A percentile compares a stretch with the other conserved stretches of the same genome.
phyloP scores from a whole-genome alignment of 1,140 invertebrate species.

The Drosophila albomicans region DNA sequence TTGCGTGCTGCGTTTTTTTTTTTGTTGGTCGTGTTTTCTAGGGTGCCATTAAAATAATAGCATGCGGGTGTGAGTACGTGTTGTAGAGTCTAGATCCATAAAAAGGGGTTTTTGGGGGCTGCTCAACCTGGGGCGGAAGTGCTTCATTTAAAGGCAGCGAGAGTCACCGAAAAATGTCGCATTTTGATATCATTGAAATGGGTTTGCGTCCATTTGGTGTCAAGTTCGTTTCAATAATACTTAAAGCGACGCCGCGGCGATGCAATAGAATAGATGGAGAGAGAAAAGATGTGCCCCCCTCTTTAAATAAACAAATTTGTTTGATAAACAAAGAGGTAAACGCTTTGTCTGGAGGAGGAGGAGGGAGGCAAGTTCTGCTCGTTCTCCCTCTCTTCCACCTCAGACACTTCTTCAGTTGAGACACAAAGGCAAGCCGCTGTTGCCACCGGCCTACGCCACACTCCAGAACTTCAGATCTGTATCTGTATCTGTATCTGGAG shows the following conservation, averaged over 20 bases:
- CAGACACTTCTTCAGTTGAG: neutral
- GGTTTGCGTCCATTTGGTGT: constrained; percentile 71
- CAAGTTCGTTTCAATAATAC: constrained; percentile 77
- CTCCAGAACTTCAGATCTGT: constrained; percentile 7
- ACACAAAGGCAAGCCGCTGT: constrained; percentile 24
- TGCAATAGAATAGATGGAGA: neutral
- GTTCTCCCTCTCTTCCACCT: neutral
- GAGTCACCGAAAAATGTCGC: constrained; percentile 50
- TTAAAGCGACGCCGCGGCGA: constrained; percentile 17
- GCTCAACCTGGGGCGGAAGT: constrained; percentile 58
- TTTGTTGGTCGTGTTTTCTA: constrained; percentile 45
- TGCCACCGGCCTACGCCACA: constrained; percentile 64
- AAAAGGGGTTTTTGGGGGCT: constrained; percentile 9
- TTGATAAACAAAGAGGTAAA: constrained; percentile 74
- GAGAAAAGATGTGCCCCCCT: constrained; percentile 11
- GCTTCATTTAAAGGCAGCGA: constrained; percentile 56
- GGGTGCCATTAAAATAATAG: constrained; percentile 42
- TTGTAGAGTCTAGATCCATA: neutral
- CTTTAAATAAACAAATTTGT: constrained; percentile 65
- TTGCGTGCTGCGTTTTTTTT: constrained; percentile 19
- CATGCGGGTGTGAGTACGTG: neutral
- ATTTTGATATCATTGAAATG: constrained; percentile 55
- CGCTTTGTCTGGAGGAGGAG: neutral
- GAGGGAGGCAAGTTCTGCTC: constrained; percentile 2
- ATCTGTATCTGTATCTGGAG: constrained; percentile 38